These are phyloP conservation scores for Myiagra hebetior DNA, from an alignment of 2,113 vertebrate species.

Conservation along the genomic window DNA sequence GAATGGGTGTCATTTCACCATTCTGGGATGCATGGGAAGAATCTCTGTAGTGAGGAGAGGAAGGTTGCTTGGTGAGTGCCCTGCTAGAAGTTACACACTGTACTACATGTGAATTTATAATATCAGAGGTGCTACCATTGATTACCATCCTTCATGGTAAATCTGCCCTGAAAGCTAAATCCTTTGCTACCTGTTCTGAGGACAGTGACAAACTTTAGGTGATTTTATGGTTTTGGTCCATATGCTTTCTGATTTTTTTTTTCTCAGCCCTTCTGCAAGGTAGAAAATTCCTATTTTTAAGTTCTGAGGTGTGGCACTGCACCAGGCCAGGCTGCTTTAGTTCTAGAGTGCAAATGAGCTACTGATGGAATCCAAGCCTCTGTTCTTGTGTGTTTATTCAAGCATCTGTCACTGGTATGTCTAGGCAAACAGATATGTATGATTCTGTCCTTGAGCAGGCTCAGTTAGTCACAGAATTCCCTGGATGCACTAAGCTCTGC, in stretches of 20 bases:
- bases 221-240: background rate
- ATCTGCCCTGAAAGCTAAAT: background rate
- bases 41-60: background rate
- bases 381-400: background rate
- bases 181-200: background rate
- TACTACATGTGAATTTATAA: background rate
- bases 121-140: background rate
- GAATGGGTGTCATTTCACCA: background rate
- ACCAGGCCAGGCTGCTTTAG: background rate
- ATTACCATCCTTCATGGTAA: background rate
- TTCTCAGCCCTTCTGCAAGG: background rate
- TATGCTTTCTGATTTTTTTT: background rate
- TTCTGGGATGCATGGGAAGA: background rate
- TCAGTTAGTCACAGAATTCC: background rate
- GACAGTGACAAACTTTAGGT: background rate
- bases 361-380: background rate
- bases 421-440: background rate
- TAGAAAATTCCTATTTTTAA: background rate
- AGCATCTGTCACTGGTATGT: background rate
- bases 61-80: background rate
- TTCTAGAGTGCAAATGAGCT: background rate
- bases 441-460: background rate
- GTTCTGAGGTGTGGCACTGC: background rate
- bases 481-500: background rate
- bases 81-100: background rate